Evolutionary conservation across 35 echinoderm and acorn worm genomes (phyloP).

Genomic region (Chiridota heheva): DNA sequence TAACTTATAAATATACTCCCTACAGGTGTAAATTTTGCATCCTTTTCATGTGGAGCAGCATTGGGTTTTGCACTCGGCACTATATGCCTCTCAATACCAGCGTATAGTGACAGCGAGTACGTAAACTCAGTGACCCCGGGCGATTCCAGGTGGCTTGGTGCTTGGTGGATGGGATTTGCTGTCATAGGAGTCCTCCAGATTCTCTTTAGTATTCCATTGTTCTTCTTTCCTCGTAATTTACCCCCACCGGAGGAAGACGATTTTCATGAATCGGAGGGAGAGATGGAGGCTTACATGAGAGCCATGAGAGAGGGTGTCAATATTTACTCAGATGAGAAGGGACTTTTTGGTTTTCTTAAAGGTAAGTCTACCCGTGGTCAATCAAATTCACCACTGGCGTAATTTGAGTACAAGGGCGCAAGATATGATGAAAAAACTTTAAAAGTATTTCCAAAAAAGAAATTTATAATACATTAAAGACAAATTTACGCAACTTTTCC

Average conservation of each 20-base stretch:
- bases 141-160: constrained; percentile 74
- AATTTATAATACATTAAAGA: too few species aligned
- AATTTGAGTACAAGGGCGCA: too few species aligned
- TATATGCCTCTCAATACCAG: constrained; percentile 42
- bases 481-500: too few species aligned
- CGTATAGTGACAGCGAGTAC: constrained; percentile 34
- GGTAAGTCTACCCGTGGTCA: neutral
- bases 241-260: neutral
- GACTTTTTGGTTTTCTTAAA: constrained; percentile 32
- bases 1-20: too few species aligned
- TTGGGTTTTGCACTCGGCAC: constrained; percentile 38
- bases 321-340: neutral
- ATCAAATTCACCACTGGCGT: too few species aligned
- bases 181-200: constrained; percentile 32
- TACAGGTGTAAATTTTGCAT: constrained; percentile 63
- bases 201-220: constrained; percentile 27
- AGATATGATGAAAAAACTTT: too few species aligned
- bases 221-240: constrained; percentile 46
- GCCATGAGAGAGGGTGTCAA: constrained; percentile 2
- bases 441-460: too few species aligned
- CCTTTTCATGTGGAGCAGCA: constrained; percentile 47
- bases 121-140: constrained; percentile 8
- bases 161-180: constrained; percentile 82
- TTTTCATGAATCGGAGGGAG: neutral
- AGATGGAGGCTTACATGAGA: constrained; percentile 19